A percentile compares a stretch with the other conserved stretches of the same genome.
These are phyloP conservation scores for Pseudois nayaur DNA, from an alignment of 2,113 vertebrate genomes.

Conservation along the genomic window DNA sequence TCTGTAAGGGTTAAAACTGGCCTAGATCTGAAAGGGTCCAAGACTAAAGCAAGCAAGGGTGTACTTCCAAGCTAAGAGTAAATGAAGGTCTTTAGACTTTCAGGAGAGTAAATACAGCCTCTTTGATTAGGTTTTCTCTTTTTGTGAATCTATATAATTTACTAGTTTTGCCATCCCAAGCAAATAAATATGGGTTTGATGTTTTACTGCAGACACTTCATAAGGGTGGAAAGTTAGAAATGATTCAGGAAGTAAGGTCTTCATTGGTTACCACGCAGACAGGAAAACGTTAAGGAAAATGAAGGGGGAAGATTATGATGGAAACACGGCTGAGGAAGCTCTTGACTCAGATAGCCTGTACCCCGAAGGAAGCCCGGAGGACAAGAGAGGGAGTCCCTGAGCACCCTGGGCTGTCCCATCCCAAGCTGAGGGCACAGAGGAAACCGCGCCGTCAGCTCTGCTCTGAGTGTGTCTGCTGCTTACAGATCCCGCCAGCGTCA, in stretches of 20 bases:
- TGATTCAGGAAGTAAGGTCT: neutral
- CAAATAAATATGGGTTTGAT: neutral
- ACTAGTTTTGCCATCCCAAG: neutral
- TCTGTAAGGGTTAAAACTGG: slow-evolving; percentile 42
- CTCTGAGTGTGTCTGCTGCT: accelerated
- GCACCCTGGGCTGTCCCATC: accelerated
- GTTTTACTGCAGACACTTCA: neutral
- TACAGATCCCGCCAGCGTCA: neutral
- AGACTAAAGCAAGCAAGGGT: neutral
- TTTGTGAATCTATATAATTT: neutral
- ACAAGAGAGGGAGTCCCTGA: neutral
- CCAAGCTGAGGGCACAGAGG: neutral
- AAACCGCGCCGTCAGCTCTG: neutral
- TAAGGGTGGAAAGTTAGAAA: neutral
- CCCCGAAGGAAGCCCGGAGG: neutral
- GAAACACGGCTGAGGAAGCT: neutral
- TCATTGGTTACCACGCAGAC: neutral
- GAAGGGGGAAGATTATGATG: neutral
- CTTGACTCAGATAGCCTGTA: neutral
- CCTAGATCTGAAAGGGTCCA: neutral
- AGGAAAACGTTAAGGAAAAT: neutral
- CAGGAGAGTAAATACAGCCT: neutral
- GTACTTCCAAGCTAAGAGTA: slow-evolving; percentile 9
- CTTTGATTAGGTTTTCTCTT: neutral
- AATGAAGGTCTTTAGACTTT: neutral